Base-by-base conservation (phyloP, 2,797 vertebrate species). In the Gambusia yucatana region DNA sequence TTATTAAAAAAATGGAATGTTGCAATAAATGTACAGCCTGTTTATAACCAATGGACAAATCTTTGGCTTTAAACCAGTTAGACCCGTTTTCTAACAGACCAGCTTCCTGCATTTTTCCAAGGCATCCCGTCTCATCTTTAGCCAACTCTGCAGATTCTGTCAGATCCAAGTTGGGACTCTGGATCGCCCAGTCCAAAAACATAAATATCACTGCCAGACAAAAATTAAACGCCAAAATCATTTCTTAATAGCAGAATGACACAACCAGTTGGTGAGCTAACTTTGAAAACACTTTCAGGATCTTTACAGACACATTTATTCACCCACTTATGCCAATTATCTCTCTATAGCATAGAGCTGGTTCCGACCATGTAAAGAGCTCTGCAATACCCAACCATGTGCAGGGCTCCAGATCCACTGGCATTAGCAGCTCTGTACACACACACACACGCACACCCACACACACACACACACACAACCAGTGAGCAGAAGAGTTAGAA, bases 401-500 rank as follows among this genome's bases (percentile, higher is more conserved):
- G 71, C 74, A 86, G 50, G 81, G 41, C 77, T 81, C 59, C 57
- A 81, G 79, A 78, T 81, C 82, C 67, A 85, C 76, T 67, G 78
- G 82, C 77, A 93, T 87, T 80, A 82, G 78, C 77, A 81, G 74
- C 59, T 47, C 72, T 8, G 14, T 3, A 73, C 61, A 63, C 77
- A 57, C 78, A 79, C 84, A 78, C 80, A 75, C 78, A 75, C 65
- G 63, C 77, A 73, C 70, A 77, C n/a, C n/a, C 84, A 81, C 75
- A 75, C 72, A 30, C 78, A 77, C 50, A 70, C 75, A 76, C 69
- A 70, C 77, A 79, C 77, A 76, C 77, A 75, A 61, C 67, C 65
- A 75, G 65, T 2, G 65, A 90, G 78, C 88, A 90, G 87, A 76
- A 77, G 78, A 86, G 88, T 85, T 83, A 79, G 80, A 85, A 87